Evolutionary conservation across 2,797 vertebrate genomes (phyloP), one percentile per base, ranked within the genome.

Genomic region (Lacerta bilineata): DNA sequence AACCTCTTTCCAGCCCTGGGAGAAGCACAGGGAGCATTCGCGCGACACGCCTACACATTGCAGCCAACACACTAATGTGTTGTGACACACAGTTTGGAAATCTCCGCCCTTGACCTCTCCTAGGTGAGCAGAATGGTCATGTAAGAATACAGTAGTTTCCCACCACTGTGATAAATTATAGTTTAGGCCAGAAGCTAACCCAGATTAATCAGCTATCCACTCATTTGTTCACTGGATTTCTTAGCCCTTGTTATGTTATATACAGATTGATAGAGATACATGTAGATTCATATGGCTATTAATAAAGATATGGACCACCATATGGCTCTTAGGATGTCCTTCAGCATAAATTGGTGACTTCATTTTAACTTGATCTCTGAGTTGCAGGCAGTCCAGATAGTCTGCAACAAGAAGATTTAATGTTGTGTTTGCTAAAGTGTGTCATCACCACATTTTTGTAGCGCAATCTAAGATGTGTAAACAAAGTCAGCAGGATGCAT

Each of bases 401-500:
- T 92, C 72, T 88, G 89, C 89, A 92, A 93, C 92, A 94, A 55
- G 95, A 94, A 93, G 95, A 93, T 93, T 91, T 84, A 93, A 87
- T 91, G 92, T 91, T 95, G 93, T 93, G 46, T 93, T 94, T 95
- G 95, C 95, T 97, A 95, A 97, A 94, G 94, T 94, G 94, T 76
- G 55, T 97, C 96, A 95, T 95, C 89, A 9, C 96, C 92, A 88
- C 95, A 64, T 94, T 93, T 80, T 89, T 93, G 71, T 83, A 89
- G 95, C 94, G 95, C 96, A 93, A 93, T 95, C 76, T 88, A 94
- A 96, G 95, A 97, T 0, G 94, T 97, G 97, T 95, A 97, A 98
- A 98, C 97, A 96, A 96, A 97, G 96, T 93, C 97, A 97, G 97
- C 96, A 23, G 94, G 97, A 92, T 93, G 95, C 93, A 94, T 93